Evolutionary conservation across 2,888 invertebrate species (phyloP).

Genomic region (Polyommatus icarus): DNA sequence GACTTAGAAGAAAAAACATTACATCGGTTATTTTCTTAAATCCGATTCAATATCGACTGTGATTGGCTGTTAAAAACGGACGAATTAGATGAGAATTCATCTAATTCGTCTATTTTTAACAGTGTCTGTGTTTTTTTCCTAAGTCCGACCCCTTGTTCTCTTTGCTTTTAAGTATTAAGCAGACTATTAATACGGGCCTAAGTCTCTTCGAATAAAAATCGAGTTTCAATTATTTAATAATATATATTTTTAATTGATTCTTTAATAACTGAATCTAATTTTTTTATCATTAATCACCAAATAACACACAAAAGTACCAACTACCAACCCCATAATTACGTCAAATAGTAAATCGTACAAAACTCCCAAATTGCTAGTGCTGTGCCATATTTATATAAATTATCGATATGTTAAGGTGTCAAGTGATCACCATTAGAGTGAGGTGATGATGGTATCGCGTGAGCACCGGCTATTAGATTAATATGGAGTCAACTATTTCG

Average conservation of each 20-base stretch:
- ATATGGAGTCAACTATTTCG: constrained; percentile 36
- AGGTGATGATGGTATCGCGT: constrained; percentile 43
- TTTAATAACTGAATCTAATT: not conserved
- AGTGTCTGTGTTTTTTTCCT: too few relatives aligned
- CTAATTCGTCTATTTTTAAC: too few relatives aligned
- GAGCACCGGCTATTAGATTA: constrained; percentile 38
- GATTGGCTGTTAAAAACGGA: too few relatives aligned
- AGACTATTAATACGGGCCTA: too few relatives aligned
- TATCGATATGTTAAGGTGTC: constrained; percentile 10
- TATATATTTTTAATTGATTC: not conserved
- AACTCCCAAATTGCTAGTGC: constrained; percentile 3
- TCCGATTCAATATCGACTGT: too few relatives aligned
- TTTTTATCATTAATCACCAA: not conserved
- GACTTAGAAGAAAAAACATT: too few relatives aligned
- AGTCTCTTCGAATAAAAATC: too few relatives aligned
- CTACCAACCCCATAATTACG: not conserved
- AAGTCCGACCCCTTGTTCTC: too few relatives aligned
- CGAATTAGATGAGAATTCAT: too few relatives aligned
- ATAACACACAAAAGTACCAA: not conserved
- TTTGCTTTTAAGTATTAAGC: too few relatives aligned
- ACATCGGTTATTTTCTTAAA: too few relatives aligned
- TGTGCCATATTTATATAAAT: constrained; percentile 1
- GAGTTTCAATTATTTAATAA: too few relatives aligned
- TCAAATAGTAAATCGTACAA: constrained; percentile 1
- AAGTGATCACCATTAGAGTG: constrained; percentile 32